Base-by-base conservation (phyloP, 2,113 vertebrate species). In the Nycticorax nycticorax region DNA sequence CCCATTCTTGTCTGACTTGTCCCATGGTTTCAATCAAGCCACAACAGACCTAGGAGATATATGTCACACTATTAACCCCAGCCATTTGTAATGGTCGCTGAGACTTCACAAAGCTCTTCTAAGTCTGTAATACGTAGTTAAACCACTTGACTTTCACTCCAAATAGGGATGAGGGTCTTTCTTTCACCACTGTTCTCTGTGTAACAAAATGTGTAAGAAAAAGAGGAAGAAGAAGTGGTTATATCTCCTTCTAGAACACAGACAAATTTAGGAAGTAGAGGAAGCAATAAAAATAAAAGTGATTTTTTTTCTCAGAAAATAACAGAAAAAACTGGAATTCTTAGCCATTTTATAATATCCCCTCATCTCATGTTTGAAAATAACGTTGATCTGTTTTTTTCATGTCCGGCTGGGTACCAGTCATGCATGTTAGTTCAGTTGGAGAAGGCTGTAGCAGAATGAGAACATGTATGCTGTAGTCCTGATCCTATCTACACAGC, bases 371-470 rank as follows among this genome's bases (percentile, higher is more conserved):
- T 26, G 11, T 62, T 14, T 8, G 43, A 85, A 90, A 32, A 24
- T 59, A 3, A 1, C 71, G 13, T 66, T 74, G n/a, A 57, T 52
- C 22, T 50, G 53, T 2, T 9, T 41, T 93, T 78, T 85, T 41
- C 33, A 24, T 11, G 3, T 37, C n/a, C 33, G 14, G 7, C 41
- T 43, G 0, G 21, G 30, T 23, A 76, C 8, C 19, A 75, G 14
- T 68, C n/a, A 2, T 43, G 6, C 24, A 45, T 33, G 10, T 82
- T 24, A 60, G 12, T 26, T 83, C 52, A 67, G 7, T 2, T 50
- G 32, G 32, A 85, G 37, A 73, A 80, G 27, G 8, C 4, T 56
- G 14, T 39, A 77, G n/a, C 8, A 67, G 20, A 45, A 53, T 22
- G 10, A 77, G 24, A 64, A 56, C 1, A 2, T 27, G 9, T 24